Evolutionary conservation across 2,113 vertebrate species (phyloP).

Genomic region (Rana temporaria): DNA sequence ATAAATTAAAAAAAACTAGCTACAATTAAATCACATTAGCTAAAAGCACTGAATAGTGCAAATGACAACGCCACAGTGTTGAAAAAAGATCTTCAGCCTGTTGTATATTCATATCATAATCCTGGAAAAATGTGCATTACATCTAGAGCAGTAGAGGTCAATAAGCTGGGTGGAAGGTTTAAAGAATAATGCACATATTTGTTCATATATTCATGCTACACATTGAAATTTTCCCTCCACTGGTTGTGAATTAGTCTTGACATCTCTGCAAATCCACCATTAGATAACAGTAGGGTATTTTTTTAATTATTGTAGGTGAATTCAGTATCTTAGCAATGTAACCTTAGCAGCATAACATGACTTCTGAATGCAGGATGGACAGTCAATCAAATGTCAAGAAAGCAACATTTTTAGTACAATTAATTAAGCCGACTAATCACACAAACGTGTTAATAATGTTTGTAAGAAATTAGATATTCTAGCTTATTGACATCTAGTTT

Average conservation of each 20-base stretch:
- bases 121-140: not conserved
- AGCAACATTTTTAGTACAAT: not conserved
- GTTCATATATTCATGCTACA: constrained; percentile 32
- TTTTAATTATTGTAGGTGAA: not conserved
- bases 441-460: not conserved
- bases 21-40: not conserved
- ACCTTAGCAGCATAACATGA: constrained; percentile 22
- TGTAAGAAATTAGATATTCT: not conserved
- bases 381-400: not conserved
- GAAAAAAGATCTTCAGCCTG: not conserved
- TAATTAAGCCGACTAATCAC: constrained; percentile 2
- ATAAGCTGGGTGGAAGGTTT: not conserved
- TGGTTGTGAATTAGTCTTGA: constrained; percentile 12
- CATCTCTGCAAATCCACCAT: constrained; percentile 14
- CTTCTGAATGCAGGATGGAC: constrained; percentile 7
- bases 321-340: not conserved
- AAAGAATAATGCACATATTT: constrained; percentile 2
- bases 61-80: constrained; percentile 10
- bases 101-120: not conserved
- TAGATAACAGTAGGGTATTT: constrained; percentile 9
- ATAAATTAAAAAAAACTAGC: not conserved
- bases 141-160: constrained; percentile 4
- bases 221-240: not conserved
- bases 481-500: constrained; percentile 25
- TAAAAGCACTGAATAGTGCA: not conserved